Evolutionary conservation across 2,888 invertebrate genomes (phyloP), one percentile per base, ranked within the genome.

Genomic region (Cryptocephalus primarius): DNA sequence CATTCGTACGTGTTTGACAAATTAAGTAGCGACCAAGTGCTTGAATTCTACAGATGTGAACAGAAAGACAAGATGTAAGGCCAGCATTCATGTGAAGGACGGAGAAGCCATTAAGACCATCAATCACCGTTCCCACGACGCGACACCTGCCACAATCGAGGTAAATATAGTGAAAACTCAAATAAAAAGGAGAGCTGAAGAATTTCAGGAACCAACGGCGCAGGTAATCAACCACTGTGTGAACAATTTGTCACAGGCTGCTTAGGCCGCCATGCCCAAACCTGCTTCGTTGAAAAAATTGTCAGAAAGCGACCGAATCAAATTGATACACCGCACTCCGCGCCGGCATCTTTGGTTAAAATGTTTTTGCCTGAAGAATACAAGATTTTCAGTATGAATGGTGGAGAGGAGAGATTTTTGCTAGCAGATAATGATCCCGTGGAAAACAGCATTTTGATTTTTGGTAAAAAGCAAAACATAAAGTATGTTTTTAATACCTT

Each of bases 211-310:
- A 42, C 42, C 42, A 42, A 42, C 42, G 31, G 11, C 42, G 3
- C 42, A 42, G 32, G 42, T 42, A 10, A 42, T 42, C 42, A 42
- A 42, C 42, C 32, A 42, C 32, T 42, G 31, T 42, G 42, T 42
- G 42, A 4, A 32, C 14, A 32, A 31, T 42, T 33, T 13, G 32
- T 42, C 42, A 34, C 42, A 42, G 32, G 2, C 42, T 42, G 33
- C 14, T 4, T 32, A 42, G 31, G 14, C 42, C 31, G 32, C 32
- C 36, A 36, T 36, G 36, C 36, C 11, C n/a, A 36, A 22, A 22
- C 2, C 22, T 4, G 6, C 22, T 22, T 22, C 22, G 22, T 4
- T 22, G 22, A 42, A n/a, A 6, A 12, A 14, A 8, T 11, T 2
- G 31, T 31, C n/a, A 10, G 12, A 13, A 42, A 8, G 42, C 14